Evolutionary conservation across 2,888 invertebrate species (phyloP).

Genomic region (Cheilosia soror): DNA sequence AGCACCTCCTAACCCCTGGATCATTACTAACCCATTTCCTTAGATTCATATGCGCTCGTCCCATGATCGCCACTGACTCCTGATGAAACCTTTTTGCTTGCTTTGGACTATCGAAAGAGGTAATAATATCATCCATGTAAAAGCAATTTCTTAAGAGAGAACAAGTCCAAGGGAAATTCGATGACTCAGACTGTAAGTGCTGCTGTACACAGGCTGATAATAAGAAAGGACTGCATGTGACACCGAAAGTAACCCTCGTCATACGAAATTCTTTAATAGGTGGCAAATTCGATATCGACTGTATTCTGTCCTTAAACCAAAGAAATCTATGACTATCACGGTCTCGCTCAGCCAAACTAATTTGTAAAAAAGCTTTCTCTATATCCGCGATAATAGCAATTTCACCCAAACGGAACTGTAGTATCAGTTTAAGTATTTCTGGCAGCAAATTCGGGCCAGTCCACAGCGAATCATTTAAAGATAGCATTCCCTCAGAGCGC

Average conservation of each 20-base stretch:
- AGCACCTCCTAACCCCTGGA: not conserved
- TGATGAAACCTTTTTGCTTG: conserved; percentile 10
- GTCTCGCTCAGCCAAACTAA: no score
- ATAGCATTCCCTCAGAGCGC: not conserved
- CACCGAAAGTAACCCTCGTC: conserved; percentile 44
- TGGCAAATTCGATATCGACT: not conserved
- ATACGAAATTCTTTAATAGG: conserved; percentile 17
- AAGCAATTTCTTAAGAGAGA: not conserved
- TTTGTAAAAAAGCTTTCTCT: no score
- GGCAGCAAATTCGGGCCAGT: conserved; percentile 37
- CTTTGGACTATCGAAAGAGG: not conserved
- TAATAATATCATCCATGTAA: no score
- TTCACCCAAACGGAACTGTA: conserved; percentile 19
- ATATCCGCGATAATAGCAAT: no score
- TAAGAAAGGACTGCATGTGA: conserved; percentile 36
- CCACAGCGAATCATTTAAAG: conserved; percentile 37
- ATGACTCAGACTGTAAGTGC: not conserved
- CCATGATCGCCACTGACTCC: conserved; percentile 10
- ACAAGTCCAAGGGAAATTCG: conserved; percentile 24
- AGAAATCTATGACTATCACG: no score
- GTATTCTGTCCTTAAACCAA: conserved; percentile 17
- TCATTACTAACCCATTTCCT: conserved; percentile 24
- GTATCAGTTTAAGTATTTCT: conserved; percentile 17
- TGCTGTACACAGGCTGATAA: conserved; percentile 8
- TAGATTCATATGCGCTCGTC: conserved; percentile 29